Evolutionary conservation across 2,888 invertebrate species (phyloP), one percentile per base, ranked within the genome.

Genomic region (Odiellus spinosus): DNA sequence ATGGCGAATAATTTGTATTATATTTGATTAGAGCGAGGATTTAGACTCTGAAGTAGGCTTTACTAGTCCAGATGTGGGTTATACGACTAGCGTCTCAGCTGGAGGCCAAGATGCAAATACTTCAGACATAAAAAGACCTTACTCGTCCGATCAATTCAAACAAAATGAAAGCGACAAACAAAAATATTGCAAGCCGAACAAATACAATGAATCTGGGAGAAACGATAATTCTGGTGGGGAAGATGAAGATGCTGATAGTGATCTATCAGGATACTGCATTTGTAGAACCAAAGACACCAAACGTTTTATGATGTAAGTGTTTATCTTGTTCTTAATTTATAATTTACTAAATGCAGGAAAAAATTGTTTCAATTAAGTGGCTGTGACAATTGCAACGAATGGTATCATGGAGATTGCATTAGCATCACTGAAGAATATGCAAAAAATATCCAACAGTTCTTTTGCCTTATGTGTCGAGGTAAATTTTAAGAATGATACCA

Each of bases 361-460:
- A 15, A 36, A 36, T 26, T 26, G 8, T n/a, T n/a, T n/a, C n/a
- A 6, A 10, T 17, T 18, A 17, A 45, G 38, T 84, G 90, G 86
- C 34, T 96, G 96, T 68, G 96, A 96, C 66, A 77, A 84, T 12
- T 96, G 96, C 64, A 90, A 95, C 65, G 93, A 95, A 67, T 96
- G 96, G 95, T 96, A 90, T 63, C 96, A 96, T 62, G 95, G 95
- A 1, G 90, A 93, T 62, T 96, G 95, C 64, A 91, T 96, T 55
- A 85, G 84, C 58, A 86, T 95, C 55, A 90, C 88, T 0, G 86
- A 90, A 64, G 77, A 82, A 57, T 88, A 91, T 63, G 85, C 95
- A 0, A 88, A 87, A 61, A 77, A 80, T 56, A 95, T 96, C 47
- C 85, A 87, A 60, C 85, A 85, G 57, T 96, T 90, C 62, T 93